Evolutionary conservation across 35 echinoderm and acorn worm species (phyloP), one percentile per base, ranked within the genome.

Genomic region (Ophioderma brevispina): DNA sequence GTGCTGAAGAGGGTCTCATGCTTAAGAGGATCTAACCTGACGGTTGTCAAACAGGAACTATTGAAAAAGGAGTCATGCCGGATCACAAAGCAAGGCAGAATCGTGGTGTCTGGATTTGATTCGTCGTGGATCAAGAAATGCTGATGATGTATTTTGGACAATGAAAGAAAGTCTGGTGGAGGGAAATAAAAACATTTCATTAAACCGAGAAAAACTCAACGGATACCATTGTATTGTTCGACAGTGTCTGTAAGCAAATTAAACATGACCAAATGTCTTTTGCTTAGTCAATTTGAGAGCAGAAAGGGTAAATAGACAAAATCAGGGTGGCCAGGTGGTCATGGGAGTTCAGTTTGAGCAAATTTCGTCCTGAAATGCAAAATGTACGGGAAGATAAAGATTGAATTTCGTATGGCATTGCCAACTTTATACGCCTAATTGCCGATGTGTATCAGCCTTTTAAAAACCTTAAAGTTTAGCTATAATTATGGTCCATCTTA

Each of bases 91-190:
- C 41, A 46, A 4, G 17, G 41, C 41, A 46, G 41, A 8, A 59
- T 85, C 64, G 82, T 37, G 64, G 82, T 85, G 25, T 43, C 82
- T 32, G 82, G 82, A 36, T 59, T 75, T n/a, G 37, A 64, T 15
- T 59, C 31, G 1, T 36, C 32, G 34, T 59, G 36, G 50, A 64
- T 52, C 17, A 4, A 3, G 82, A 85, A 11, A 1, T 36, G 3
- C 52, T 85, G 5, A 64, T 0, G 32, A 28, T 85, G 32, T 59
- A 85, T 85, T 85, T 85, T 85, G 82, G 64, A 59, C n/a, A 85
- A 85, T 64, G 0, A 32, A 23, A 25, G 50, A 15, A 85, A 59
- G 39, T 85, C 82, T 64, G 82, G 82, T 43, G 82, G 82, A 64
- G 82, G 82, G 0, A 55, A 85, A 32, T 13, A 15, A 15, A 30